A percentile compares a stretch with the other conserved stretches of the same genome.
These are phyloP conservation scores for Eurystomus glaucurus DNA, from an alignment of 2,797 vertebrate genomes.

Conservation along the genomic window DNA sequence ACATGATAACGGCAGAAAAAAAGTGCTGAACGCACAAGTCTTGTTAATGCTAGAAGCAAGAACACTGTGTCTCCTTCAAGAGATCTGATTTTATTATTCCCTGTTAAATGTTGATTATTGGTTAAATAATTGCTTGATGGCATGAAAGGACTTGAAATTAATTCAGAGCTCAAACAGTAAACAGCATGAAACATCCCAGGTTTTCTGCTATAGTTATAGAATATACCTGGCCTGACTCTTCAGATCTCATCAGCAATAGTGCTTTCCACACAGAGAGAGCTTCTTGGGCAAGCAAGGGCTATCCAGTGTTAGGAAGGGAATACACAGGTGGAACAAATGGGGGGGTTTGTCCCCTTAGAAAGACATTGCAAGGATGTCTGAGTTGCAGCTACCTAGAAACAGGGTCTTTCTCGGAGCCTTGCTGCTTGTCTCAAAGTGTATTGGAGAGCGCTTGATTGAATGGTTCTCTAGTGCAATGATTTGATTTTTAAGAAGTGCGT, in stretches of 20 bases:
- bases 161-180: constrained; percentile 7
- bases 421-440: neutral
- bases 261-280: neutral
- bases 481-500: neutral
- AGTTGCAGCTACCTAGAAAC: neutral
- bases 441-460: neutral
- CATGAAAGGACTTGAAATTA: neutral
- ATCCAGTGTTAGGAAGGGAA: neutral
- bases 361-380: neutral
- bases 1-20: neutral
- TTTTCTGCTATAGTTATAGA: neutral
- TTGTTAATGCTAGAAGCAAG: constrained; percentile 51
- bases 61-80: constrained; percentile 8
- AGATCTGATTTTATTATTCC: constrained; percentile 41
- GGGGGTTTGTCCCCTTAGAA: neutral
- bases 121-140: constrained; percentile 47
- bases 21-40: constrained; percentile 50
- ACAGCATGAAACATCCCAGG: neutral
- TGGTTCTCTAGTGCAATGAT: neutral
- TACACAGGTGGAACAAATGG: neutral
- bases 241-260: accelerated
- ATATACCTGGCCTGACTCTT: neutral
- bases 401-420: neutral
- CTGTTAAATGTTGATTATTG: constrained; percentile 54
- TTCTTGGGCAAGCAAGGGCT: neutral